Percentiles rank a stretch among this genome's conserved stretches.
Conservation (phyloP, 2,113 vertebrate genomes). For the Isurus oxyrinchus region DNA sequence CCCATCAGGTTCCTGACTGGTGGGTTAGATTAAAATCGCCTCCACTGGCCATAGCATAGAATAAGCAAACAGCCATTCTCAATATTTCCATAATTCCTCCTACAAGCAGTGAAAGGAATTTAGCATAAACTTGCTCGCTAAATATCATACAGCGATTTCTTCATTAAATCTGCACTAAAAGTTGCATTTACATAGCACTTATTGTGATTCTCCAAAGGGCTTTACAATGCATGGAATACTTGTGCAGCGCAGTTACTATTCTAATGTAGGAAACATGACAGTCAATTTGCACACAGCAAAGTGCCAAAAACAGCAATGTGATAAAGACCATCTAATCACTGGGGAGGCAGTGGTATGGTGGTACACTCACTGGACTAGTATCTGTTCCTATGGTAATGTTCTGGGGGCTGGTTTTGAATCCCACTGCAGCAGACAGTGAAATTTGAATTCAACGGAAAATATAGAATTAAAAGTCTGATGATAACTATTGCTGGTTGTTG, state of each 20-base stretch:
- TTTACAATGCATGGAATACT: background rate
- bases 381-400: too few relatives aligned
- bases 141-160: background rate
- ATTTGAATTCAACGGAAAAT: too few relatives aligned
- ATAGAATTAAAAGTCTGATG: too few relatives aligned
- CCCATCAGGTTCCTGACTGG: too few relatives aligned
- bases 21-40: too few relatives aligned
- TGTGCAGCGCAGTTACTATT: background rate
- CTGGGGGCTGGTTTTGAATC: too few relatives aligned
- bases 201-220: background rate
- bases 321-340: background rate
- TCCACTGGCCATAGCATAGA: background rate
- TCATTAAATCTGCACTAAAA: background rate
- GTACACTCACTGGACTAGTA: too few relatives aligned
- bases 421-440: too few relatives aligned
- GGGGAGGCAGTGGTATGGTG: too few relatives aligned
- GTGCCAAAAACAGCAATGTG: background rate
- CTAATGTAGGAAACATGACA: too few relatives aligned
- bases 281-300: background rate
- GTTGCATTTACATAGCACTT: background rate
- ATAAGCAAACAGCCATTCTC: background rate
- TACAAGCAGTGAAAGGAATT: background rate
- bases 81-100: background rate
- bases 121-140: background rate
- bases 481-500: too few relatives aligned